Conservation (phyloP, 2,113 vertebrate species). For the Eublepharis macularius region DNA sequence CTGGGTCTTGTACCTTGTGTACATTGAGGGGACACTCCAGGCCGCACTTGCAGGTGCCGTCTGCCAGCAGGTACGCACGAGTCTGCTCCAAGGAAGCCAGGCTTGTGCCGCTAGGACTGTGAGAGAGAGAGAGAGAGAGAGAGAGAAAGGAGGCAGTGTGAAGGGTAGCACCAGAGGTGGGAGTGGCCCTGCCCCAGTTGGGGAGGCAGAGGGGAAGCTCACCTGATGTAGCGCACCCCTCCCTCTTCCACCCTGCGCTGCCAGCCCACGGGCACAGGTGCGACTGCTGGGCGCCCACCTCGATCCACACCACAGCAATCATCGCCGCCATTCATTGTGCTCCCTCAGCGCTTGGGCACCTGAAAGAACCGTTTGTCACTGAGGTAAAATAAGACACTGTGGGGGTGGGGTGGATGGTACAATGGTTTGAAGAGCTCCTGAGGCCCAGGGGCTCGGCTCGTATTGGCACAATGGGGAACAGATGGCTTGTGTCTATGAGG, state of each 20-base stretch:
- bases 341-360: conserved; percentile 60
- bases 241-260: conserved; percentile 84
- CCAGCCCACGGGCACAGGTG: conserved; percentile 84
- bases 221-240: conserved; percentile 88
- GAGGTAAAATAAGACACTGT: background rate
- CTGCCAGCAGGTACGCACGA: conserved; percentile 86
- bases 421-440: background rate
- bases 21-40: conserved; percentile 89
- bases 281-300: conserved; percentile 78
- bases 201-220: conserved; percentile 9
- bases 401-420: no score
- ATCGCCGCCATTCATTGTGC: conserved; percentile 89
- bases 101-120: conserved; percentile 84
- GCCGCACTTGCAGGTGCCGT: conserved; percentile 93
- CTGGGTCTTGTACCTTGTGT: conserved; percentile 77
- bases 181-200: no score
- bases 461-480: background rate
- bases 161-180: background rate
- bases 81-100: conserved; percentile 88
- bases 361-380: background rate
- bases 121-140: background rate
- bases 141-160: background rate
- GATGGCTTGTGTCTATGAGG: no score
- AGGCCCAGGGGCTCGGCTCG: background rate
- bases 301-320: conserved; percentile 86